Base-by-base conservation (phyloP, 2,797 vertebrate species). In the Gallirallus australis region DNA sequence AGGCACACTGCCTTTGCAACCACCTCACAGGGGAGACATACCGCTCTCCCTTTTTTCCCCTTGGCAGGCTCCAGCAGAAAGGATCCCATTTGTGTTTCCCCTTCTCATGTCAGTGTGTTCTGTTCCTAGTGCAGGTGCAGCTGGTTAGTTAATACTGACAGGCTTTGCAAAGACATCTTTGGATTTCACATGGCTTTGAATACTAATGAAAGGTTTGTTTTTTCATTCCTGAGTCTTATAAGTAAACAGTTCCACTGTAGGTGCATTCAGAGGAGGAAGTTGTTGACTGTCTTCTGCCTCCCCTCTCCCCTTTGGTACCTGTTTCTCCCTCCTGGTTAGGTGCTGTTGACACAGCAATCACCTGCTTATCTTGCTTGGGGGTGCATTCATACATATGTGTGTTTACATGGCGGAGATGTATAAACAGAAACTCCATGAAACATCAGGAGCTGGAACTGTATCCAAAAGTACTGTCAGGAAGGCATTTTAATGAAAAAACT, bases 321-420 rank as follows among this genome's bases (percentile, higher is more conserved):
- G 57, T 66, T 68, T 89, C 33, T 89, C 47, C 61, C 61, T 94
- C 52, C 48, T 68, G 75, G 35, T 61, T 87, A 56, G 72, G 52
- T 78, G 88, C 48, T 87, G 79, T 91, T 96, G 86, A 94, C 48
- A 66, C 35, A 94, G 84, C 66, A 96, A 79, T 63, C 69, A 52
- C 35, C 50, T 1, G 0, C 79, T 87, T 70, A 12, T 82, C 24
- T 54, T 92, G 48, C 66, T 57, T 80, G 39, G 71, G 24, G 19
- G 4, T 84, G 40, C 83, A 33, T 63, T 73, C 27, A 4, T 86
- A 16, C 45, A 5, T 1, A 0, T 35, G 21, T 60, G 45, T 80
- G 23, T 56, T 87, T 70, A 77, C 56, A 15, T 80, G 79, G 31
- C 69, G 23, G 66, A 77, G 23, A 72, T 66, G 21, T 31, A 45